Base-by-base conservation (phyloP, 1,140 invertebrate genomes). In the Monochamus saltuarius region DNA sequence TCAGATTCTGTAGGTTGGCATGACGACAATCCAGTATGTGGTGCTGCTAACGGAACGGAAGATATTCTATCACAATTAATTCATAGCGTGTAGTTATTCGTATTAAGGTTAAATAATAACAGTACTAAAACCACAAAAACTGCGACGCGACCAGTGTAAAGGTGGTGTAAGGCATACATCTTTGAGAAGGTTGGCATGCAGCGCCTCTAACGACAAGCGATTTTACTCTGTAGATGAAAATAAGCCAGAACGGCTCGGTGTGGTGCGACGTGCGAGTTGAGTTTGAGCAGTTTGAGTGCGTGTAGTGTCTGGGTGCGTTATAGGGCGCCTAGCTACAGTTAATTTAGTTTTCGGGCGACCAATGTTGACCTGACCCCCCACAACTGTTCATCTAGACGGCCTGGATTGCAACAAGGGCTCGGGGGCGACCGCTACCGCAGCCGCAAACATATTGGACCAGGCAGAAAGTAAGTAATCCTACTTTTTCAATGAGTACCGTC, bases 341-440 rank as follows among this genome's bases (percentile, higher is more conserved):
- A 62, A 56, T 56, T 65, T 56, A 59, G 39, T 63, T 64, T 53
- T 58, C 56, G 57, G 56, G 54, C 67, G 62, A 67, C 67, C 47
- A 71, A 71, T 71, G 69, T 71, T 69, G 62, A 71, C 69, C 59
- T 71, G 69, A 71, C 69, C 69, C 51, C 22, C 53, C 65, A 63
- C 69, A 59, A 64, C 57, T 40, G 16, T 53, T 53, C 51, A 36
- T 36, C 37, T 34, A 38, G 37, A 22, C 37, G 65, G 64, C 66
- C 59, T 29, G 22, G 22, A 29, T 29, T 29, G 22, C 22, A 29
- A 29, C 22, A 68, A 62, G 68, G 68, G 64, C 66, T 70, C 61
- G 14, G 68, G 66, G 64, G 66, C 68, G 56, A 68, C 63, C 61
- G 68, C 68, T 70, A 68, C 66, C 68, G 68, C 66, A 68, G 66